Conservation (phyloP, 2,113 vertebrate genomes). For the Bubo blakistoni region DNA sequence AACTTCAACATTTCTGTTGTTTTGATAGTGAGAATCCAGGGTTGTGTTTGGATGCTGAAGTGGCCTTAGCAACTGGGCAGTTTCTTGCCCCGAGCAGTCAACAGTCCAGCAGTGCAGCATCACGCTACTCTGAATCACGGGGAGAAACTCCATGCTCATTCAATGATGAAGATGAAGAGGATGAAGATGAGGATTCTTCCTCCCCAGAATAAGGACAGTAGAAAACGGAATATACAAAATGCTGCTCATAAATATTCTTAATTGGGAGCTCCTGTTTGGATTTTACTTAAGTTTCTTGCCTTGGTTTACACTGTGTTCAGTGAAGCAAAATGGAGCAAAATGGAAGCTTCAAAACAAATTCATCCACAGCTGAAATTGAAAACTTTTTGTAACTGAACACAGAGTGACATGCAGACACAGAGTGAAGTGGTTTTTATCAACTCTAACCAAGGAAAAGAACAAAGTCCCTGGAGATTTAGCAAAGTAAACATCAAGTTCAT, state of each 20-base stretch:
- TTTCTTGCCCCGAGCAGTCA: conserved; percentile 71
- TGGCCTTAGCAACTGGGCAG: conserved; percentile 76
- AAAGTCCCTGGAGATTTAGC: not conserved
- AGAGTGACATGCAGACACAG: not conserved
- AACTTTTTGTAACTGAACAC: not conserved
- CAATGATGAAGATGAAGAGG: conserved; percentile 83
- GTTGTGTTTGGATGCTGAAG: conserved; percentile 76
- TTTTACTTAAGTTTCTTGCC: conserved; percentile 61
- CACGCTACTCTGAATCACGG: conserved; percentile 78
- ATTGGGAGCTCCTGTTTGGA: conserved; percentile 56
- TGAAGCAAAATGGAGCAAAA: conserved; percentile 44
- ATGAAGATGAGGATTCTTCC: conserved; percentile 81
- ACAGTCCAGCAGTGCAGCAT: conserved; percentile 77
- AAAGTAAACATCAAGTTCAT: not conserved
- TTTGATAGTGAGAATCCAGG: conserved; percentile 72
- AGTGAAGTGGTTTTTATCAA: not conserved
- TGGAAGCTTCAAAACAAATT: conserved; percentile 34
- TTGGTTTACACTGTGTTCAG: conserved; percentile 60
- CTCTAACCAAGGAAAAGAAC: not conserved
- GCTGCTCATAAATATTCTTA: conserved; percentile 55
- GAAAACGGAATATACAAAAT: conserved; percentile 8
- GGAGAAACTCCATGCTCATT: conserved; percentile 84
- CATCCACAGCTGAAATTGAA: not conserved
- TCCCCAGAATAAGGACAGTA: conserved; percentile 77
- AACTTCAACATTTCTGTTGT: conserved; percentile 28